These are phyloP conservation scores for Oryzaephilus surinamensis DNA, from an alignment of 1,140 invertebrate species.

Conservation along the genomic window DNA sequence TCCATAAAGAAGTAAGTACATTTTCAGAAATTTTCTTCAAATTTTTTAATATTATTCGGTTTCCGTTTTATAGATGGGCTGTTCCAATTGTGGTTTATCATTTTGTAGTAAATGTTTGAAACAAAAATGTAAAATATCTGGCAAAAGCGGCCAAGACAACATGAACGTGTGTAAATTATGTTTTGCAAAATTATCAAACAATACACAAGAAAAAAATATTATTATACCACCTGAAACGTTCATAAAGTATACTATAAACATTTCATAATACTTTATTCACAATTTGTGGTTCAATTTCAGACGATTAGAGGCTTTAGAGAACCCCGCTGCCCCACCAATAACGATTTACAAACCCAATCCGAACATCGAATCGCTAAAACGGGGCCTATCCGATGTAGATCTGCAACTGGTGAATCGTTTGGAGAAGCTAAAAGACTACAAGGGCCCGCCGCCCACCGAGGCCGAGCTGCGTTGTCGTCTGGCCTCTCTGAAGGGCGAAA, in stretches of 20 bases:
- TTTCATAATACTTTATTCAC: not conserved
- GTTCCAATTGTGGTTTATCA: conserved; percentile 50
- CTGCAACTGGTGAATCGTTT: conserved; percentile 47
- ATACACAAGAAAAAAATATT: conserved; percentile 12
- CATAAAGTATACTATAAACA: conserved; percentile 35
- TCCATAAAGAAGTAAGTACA: conserved; percentile 39
- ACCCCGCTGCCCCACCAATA: conserved; percentile 37
- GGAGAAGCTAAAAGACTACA: conserved; percentile 46
- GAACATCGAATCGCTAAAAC: conserved; percentile 31
- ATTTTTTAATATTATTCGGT: conserved; percentile 2
- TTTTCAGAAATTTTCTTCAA: conserved; percentile 2
- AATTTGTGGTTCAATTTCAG: conserved; percentile 14
- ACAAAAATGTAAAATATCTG: conserved; percentile 32
- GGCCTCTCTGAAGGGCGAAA: conserved; percentile 43
- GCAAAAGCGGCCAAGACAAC: conserved; percentile 31
- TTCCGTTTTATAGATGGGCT: conserved; percentile 50
- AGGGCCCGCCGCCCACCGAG: conserved; percentile 36
- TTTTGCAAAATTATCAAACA: conserved; percentile 28
- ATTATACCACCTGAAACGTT: conserved; percentile 40
- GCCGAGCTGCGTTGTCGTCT: conserved; percentile 43
- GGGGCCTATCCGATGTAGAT: conserved; percentile 36
- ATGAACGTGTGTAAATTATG: conserved; percentile 39
- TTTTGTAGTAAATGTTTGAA: conserved; percentile 52
- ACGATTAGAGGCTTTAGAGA: conserved; percentile 36
- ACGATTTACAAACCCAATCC: conserved; percentile 39